Percentiles rank a stretch among this genome's conserved stretches.
phyloP scores from a whole-genome alignment of 2,113 vertebrate species.

The Cervus canadensis region DNA sequence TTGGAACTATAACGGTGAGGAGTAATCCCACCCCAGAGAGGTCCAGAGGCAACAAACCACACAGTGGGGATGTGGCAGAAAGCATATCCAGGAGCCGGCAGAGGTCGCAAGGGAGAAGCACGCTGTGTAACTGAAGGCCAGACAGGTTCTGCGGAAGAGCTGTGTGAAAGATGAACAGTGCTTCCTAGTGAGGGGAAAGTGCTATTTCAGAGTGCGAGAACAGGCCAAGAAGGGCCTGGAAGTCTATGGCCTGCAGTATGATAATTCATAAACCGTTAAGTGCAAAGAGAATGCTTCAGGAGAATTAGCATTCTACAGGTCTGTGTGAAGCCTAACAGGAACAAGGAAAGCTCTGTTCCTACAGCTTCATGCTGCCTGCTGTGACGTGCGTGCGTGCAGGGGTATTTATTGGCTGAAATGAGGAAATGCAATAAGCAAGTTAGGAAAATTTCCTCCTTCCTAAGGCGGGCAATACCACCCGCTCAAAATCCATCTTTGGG shows the following conservation, averaged over 20 bases:
- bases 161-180: neutral
- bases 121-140: no score
- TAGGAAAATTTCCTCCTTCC: neutral
- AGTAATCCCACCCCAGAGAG: neutral
- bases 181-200: neutral
- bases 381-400: rapidly evolving
- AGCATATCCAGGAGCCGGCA: neutral
- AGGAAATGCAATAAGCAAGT: neutral
- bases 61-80: neutral
- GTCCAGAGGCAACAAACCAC: neutral
- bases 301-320: rapidly evolving
- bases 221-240: neutral
- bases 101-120: no score
- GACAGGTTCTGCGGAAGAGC: neutral
- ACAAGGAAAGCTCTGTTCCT: neutral
- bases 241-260: neutral
- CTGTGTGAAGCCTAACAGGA: neutral
- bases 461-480: neutral
- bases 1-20: neutral
- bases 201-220: neutral
- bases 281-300: neutral
- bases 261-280: neutral
- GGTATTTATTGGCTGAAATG: neutral
- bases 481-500: neutral
- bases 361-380: neutral